Evolutionary conservation across 2,888 invertebrate species (phyloP), one percentile per base, ranked within the genome.

Genomic region (Melanotus villosus): DNA sequence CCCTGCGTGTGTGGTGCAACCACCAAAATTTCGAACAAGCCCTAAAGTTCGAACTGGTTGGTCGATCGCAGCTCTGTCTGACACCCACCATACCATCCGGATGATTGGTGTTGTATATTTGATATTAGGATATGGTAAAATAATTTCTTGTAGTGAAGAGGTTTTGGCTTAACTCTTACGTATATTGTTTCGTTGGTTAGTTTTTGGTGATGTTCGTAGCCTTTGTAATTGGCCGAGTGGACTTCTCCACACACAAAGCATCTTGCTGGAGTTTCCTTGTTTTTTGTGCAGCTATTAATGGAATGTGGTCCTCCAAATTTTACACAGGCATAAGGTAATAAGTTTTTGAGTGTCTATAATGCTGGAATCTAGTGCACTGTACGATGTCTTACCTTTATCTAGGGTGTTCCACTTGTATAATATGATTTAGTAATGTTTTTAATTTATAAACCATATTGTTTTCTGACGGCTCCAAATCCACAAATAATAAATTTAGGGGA

Each of bases 401-500:
- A n/a, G 12, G 36, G 36, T 26, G 30, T 36, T 36, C 36, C 9
- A 36, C 36, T 36, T 36, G 36, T 36, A 9, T 36, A 3, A 36
- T 36, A 36, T n/a, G 36, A 36, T 36, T 36, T 36, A 36, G 10
- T n/a, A n/a, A 36, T 2, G 36, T n/a, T 36, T 36, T 7, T 9
- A 36, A 6, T 36, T 36, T 36, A 36, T 36, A 36, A 9, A 36
- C n/a, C 10, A 6, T 36, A 36, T 36, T 36, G n/a, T 36, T 36
- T 10, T 36, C 36, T 36, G 12, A 4, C 10, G 36, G 36, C 10
- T 36, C 6, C 36, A 36, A n/a, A n/a, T 36, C 12, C 2, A 65
- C 47, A 12, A 47, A 57, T 12, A 58, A 58, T 23, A 58, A 14
- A 41, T 41, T 41, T 12, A 23, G 14, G 16, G 58, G 58, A 19